Conservation (phyloP, 2,888 invertebrate genomes). For the Drosophila villosipedis region DNA sequence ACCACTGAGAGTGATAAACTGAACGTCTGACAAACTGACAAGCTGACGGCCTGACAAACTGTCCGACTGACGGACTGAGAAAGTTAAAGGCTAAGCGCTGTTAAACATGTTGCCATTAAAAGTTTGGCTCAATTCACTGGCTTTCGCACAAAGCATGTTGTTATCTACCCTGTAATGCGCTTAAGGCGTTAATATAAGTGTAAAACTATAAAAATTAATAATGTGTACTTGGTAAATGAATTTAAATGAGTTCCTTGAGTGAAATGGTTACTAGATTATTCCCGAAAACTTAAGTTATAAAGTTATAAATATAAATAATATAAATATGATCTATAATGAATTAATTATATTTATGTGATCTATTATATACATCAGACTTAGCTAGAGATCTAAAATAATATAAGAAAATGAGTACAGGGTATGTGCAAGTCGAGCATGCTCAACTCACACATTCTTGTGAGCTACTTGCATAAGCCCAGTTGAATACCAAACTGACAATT, state of each 20-base stretch:
- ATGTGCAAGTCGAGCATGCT: neutral
- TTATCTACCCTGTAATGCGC: neutral
- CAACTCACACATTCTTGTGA: neutral
- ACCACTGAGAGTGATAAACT: constrained; percentile 28
- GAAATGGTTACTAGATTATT: neutral
- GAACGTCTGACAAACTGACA: constrained; percentile 21
- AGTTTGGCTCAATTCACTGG: constrained; percentile 46
- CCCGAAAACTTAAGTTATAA: neutral
- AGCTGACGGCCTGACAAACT: constrained; percentile 15
- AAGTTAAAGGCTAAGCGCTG: constrained; percentile 61
- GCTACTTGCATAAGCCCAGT: neutral
- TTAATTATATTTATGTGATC: neutral
- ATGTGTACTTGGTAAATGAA: neutral
- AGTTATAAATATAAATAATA: neutral
- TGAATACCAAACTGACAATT: constrained; percentile 42
- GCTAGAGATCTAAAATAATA: neutral
- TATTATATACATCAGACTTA: no score
- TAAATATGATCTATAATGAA: neutral
- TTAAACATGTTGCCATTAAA: constrained; percentile 70
- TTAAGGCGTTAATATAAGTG: neutral
- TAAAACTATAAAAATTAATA: neutral
- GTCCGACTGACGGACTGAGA: constrained; percentile 34
- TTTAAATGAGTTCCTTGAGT: neutral
- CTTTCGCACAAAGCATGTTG: constrained; percentile 1
- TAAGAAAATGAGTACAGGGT: neutral